These are phyloP conservation scores for Botia almorhae DNA, from an alignment of 2,797 vertebrate species.

Conservation along the genomic window DNA sequence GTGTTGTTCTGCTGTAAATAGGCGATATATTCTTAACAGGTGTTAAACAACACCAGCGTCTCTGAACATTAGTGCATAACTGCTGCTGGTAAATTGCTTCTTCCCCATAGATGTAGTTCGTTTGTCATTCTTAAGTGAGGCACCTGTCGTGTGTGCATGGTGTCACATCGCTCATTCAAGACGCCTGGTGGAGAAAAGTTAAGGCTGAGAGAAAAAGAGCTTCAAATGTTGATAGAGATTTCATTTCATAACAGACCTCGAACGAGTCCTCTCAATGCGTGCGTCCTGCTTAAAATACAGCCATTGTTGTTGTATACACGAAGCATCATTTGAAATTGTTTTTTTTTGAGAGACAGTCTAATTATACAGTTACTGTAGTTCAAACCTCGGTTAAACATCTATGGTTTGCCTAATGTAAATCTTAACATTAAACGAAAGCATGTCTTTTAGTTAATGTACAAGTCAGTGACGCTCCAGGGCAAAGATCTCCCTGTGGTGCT, in stretches of 20 bases:
- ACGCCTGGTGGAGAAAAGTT: background rate
- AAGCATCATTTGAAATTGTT: too few relatives aligned
- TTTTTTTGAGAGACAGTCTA: too few relatives aligned
- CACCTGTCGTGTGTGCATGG: background rate
- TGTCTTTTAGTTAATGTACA: slow-evolving; percentile 17
- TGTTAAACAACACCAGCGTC: background rate
- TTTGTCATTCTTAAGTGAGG: background rate
- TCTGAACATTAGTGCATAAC: background rate
- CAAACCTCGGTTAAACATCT: too few relatives aligned
- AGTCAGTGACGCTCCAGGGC: background rate
- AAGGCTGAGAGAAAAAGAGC: background rate
- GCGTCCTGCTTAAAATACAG: background rate
- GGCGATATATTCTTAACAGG: background rate
- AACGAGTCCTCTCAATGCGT: background rate
- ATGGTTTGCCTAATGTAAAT: background rate
- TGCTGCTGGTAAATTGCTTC: background rate
- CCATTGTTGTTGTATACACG: too few relatives aligned
- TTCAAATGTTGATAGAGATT: background rate
- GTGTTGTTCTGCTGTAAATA: background rate
- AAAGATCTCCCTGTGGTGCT: background rate
- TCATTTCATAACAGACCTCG: background rate
- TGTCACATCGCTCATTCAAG: background rate
- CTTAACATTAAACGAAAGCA: background rate
- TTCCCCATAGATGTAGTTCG: background rate
- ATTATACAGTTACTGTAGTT: too few relatives aligned